Evolutionary conservation across 2,797 vertebrate species (phyloP), one percentile per base, ranked within the genome.

Genomic region (Arnoldichthys spilopterus): DNA sequence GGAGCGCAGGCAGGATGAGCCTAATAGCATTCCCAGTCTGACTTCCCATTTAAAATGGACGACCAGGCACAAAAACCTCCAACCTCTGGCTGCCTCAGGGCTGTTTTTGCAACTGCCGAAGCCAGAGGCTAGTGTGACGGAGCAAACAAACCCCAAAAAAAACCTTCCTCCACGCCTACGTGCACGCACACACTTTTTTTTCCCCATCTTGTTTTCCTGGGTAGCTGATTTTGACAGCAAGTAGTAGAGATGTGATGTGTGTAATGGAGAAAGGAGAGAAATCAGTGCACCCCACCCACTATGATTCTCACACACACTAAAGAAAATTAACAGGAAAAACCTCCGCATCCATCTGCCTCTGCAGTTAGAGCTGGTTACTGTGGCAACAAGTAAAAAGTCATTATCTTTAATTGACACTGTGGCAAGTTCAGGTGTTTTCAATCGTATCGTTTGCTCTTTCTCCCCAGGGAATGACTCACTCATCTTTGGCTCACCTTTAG

Each of bases 341-440:
- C 49, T 84, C 83, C 78, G 79, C 81, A 84, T 74, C 87, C 88
- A 88, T 90, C 88, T 90, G 88, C 82, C 82, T 89, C 83, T 89
- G 80, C 88, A 86, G 86, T 82, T 87, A 89, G 87, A 87, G 84
- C 85, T 88, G 86, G 91, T 93, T 91, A 89, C 92, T 90, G 89
- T 90, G 89, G 91, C 88, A 93, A 94, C 92, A 87, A 85, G 86
- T 90, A 89, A 92, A 92, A 92, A 88, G 88, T 87, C 80, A 92
- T 92, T 90, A 90, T 90, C 85, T 90, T 89, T 92, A 93, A 92
- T 91, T 93, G 91, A 91, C 90, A 89, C 87, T 85, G 85, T 90
- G 86, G 88, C 88, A 89, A 86, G 88, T 92, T 93, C 89, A 93
- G 90, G 92, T 93, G 90, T 92, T 91, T 91, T 91, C 89, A 87